A percentile compares a stretch with the other conserved stretches of the same genome.
phyloP scores from a whole-genome alignment of 2,797 vertebrate species.

The Neopelma chrysocephalum region DNA sequence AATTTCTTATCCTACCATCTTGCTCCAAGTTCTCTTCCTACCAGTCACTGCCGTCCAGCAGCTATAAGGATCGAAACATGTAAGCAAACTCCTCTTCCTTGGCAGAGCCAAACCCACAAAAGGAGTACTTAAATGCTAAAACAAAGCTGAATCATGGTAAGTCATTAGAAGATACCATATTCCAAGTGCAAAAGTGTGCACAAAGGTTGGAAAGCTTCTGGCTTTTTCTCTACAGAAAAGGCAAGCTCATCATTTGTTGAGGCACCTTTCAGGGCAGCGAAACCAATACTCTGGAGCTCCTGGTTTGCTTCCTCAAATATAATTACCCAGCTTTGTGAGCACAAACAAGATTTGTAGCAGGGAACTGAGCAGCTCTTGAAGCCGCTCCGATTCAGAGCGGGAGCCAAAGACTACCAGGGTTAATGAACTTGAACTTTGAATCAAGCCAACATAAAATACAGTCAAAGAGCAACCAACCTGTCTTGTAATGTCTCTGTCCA shows the following conservation, averaged over 20 bases:
- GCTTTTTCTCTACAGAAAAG: neutral
- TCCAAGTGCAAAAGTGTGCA: neutral
- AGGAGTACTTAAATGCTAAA: neutral
- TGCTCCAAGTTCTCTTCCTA: neutral
- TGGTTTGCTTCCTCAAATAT: neutral
- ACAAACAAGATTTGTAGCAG: neutral
- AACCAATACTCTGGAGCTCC: neutral
- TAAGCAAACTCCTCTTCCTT: neutral
- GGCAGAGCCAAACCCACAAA: neutral
- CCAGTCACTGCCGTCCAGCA: neutral
- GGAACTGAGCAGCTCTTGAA: neutral
- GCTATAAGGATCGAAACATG: neutral
- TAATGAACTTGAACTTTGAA: neutral
- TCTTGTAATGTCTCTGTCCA: neutral
- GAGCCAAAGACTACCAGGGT: neutral
- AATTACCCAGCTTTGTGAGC: neutral
- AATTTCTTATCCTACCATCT: neutral
- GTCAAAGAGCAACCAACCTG: neutral
- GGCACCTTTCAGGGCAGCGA: neutral
- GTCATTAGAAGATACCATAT: neutral
- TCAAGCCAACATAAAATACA: neutral
- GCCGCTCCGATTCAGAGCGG: neutral
- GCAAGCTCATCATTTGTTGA: neutral
- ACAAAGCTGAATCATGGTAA: neutral
- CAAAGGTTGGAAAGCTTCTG: neutral